A percentile compares a stretch with the other conserved stretches of the same genome.
phyloP scores from a whole-genome alignment of 1,140 invertebrate genomes.

The Zaprionus kolodkinae region DNA sequence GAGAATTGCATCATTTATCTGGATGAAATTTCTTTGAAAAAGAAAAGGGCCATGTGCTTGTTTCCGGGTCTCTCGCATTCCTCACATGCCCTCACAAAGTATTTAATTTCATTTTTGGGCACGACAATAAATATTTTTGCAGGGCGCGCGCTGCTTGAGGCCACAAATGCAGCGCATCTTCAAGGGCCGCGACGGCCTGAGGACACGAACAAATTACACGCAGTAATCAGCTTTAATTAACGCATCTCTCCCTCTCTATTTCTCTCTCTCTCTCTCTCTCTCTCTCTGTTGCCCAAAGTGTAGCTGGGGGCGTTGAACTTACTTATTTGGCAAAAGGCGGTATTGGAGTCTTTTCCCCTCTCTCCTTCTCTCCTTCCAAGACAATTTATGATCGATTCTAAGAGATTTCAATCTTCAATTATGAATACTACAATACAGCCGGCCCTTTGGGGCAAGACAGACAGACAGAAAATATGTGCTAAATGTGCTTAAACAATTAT shows the following conservation, averaged over 20 bases:
- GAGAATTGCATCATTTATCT: slow-evolving; percentile 76
- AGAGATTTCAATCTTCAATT: slow-evolving; percentile 69
- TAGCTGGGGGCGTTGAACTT: slow-evolving; percentile 64
- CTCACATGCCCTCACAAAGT: slow-evolving; percentile 11
- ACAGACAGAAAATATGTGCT: slow-evolving; percentile 44
- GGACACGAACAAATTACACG: slow-evolving; percentile 77
- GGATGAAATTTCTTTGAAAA: slow-evolving; percentile 63
- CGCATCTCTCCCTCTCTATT: slow-evolving; percentile 42
- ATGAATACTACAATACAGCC: slow-evolving; percentile 41
- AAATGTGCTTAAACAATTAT: slow-evolving; percentile 55
- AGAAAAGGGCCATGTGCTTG: slow-evolving; percentile 24
- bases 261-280: too few relatives aligned
- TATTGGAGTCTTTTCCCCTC: slow-evolving; percentile 53
- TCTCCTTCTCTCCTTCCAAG: not conserved
- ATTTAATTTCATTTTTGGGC: slow-evolving; percentile 58
- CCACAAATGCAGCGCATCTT: slow-evolving; percentile 40
- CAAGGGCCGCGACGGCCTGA: slow-evolving; percentile 60
- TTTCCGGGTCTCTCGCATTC: slow-evolving; percentile 65
- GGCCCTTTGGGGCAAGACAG: slow-evolving; percentile 35
- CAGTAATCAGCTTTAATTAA: slow-evolving; percentile 79
- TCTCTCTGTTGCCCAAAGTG: slow-evolving; percentile 39
- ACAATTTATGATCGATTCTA: slow-evolving; percentile 58
- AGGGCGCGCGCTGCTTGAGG: slow-evolving; percentile 48
- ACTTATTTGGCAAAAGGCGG: slow-evolving; percentile 67
- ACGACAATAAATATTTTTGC: slow-evolving; percentile 67